Base-by-base conservation (phyloP, 2,888 invertebrate species). In the Ormyrus thymus region DNA sequence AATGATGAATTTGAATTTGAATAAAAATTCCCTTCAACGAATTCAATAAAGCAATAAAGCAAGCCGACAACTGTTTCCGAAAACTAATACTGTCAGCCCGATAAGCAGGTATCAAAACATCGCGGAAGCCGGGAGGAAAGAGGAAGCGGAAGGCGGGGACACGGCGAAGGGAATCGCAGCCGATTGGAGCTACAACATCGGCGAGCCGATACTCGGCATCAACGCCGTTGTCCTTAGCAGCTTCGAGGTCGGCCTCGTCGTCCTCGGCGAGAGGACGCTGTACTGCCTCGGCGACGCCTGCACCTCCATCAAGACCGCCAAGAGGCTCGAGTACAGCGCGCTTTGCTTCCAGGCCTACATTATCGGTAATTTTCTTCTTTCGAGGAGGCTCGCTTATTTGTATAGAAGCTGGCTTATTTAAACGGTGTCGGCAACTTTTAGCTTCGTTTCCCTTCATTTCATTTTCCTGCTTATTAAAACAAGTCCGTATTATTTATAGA, bases 151-250 rank as follows among this genome's bases (percentile, higher is more conserved):
- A 74, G 69, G 76, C 7, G 65, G 82, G 70, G 83, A 83, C 65
- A 59, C 76, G 9, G 75, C 82, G 62, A 94, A 93, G 86, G 93
- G 92, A 87, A 91, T 95, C 72, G 91, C 92, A 74, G 92, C 94
- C n/a, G 95, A 96, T 85, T 97, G 97, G 97, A 91, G 91, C 45
- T 95, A 94, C 87, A 96, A 96, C 86, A 91, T 98, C 5, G 97
- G 98, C 0, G 96, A 96, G 90, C 92, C 93, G 85, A 92, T 95
- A 10, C 87, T 94, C 64, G 92, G 93, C 71, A 91, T 96, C 68
- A 91, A 93, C 88, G 92, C 93, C 46, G 92, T 95, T 78, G 92
- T 92, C 85, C 91, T 93, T 77, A 88, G 84, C 89, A 95, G 93
- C 89, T 93, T 89, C 90, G 94, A 92, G 90, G 93, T 95, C 7